Conservation (phyloP, 1,140 invertebrate species). For the Eriosoma lanigerum region DNA sequence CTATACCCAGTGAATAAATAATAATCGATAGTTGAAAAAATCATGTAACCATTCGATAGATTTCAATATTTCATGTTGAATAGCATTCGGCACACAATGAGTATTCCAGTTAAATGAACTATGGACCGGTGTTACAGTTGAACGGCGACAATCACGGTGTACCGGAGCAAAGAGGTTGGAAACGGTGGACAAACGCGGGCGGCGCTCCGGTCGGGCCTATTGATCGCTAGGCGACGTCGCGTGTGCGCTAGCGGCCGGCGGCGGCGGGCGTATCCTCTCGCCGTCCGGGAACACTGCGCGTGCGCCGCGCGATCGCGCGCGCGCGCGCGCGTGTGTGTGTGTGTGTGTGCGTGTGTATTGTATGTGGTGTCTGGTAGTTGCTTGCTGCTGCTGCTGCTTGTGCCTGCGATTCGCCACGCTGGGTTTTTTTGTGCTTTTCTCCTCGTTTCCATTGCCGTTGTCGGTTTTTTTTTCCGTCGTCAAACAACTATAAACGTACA, state of each 20-base stretch:
- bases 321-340: not conserved
- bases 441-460: not conserved
- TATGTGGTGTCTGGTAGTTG: slow-evolving; percentile 19
- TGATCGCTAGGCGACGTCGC: slow-evolving; percentile 28
- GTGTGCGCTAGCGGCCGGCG: not conserved
- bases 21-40: too few relatives aligned
- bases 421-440: slow-evolving; percentile 19
- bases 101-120: too few relatives aligned
- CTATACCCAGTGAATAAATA: too few relatives aligned
- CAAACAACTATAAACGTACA: not conserved
- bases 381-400: slow-evolving; percentile 38
- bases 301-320: not conserved
- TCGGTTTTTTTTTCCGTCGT: not conserved
- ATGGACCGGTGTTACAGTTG: too few relatives aligned
- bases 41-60: too few relatives aligned
- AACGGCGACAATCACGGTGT: not conserved
- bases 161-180: slow-evolving; percentile 28
- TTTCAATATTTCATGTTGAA: too few relatives aligned
- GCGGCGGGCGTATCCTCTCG: slow-evolving; percentile 44
- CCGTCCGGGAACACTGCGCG: slow-evolving; percentile 10
- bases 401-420: slow-evolving; percentile 33
- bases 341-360: not conserved
- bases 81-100: too few relatives aligned
- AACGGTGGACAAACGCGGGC: not conserved
- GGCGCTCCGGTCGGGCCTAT: slow-evolving; percentile 45